These are phyloP conservation scores for Somateria mollissima DNA, from an alignment of 2,797 vertebrate genomes.

Conservation along the genomic window DNA sequence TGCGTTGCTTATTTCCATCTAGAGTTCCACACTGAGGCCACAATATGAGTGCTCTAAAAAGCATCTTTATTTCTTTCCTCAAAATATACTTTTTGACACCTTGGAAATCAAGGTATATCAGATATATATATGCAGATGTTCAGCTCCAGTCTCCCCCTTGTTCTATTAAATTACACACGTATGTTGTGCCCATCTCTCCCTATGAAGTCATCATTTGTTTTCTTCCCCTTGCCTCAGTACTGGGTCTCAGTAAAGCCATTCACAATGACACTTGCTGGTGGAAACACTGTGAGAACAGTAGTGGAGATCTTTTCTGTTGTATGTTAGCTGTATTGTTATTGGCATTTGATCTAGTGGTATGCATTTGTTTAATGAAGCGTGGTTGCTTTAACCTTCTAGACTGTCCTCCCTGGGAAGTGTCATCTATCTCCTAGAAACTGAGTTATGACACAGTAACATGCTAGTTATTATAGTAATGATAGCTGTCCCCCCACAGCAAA, in stretches of 20 bases:
- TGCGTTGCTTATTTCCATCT: not conserved
- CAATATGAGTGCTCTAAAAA: not conserved
- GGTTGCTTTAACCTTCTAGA: constrained; percentile 74
- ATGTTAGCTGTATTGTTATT: constrained; percentile 66
- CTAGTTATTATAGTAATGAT: constrained; percentile 68
- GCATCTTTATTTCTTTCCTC: not conserved
- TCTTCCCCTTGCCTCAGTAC: not conserved
- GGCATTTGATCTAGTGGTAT: constrained; percentile 72
- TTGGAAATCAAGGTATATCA: not conserved
- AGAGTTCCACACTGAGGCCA: not conserved
- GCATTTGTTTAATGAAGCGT: constrained; percentile 76
- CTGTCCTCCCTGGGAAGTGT: constrained; percentile 62
- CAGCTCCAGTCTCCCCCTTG: not conserved
- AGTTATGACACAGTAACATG: constrained; percentile 61
- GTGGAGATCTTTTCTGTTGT: constrained; percentile 29
- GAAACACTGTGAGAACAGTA: constrained; percentile 3
- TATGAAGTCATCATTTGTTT: constrained; percentile 34
- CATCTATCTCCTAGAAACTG: constrained; percentile 63
- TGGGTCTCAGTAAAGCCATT: not conserved
- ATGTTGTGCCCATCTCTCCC: not conserved
- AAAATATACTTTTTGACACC: not conserved
- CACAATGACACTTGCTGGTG: constrained; percentile 24
- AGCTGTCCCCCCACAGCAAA: constrained; percentile 37
- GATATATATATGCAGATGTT: not conserved
- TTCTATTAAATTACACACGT: constrained; percentile 30